Evolutionary conservation across 2,888 invertebrate genomes (phyloP).

Genomic region (Netelia melanura): DNA sequence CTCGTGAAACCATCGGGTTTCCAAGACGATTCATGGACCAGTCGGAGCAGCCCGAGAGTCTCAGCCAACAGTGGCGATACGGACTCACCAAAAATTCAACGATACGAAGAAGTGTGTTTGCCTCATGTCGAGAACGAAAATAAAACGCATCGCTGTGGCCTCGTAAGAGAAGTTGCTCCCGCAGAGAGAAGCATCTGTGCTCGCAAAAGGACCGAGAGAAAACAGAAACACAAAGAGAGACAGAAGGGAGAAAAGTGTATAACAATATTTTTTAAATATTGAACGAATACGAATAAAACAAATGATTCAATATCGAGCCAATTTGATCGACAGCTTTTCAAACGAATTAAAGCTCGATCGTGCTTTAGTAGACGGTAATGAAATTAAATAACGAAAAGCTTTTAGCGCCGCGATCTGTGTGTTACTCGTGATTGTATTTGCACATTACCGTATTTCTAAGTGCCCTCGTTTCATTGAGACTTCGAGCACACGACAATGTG

Average conservation of each 20-base stretch:
- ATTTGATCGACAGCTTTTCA: constrained; percentile 19
- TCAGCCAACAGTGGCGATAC: constrained; percentile 26
- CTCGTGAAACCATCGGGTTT: constrained; percentile 41
- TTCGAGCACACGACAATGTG: constrained; percentile 30
- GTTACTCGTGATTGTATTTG: constrained; percentile 24
- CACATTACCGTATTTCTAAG: constrained; percentile 25
- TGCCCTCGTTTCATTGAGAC: constrained; percentile 18
- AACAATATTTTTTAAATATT: not conserved
- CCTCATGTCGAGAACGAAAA: constrained; percentile 59
- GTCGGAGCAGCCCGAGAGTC: constrained; percentile 24
- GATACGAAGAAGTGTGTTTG: not conserved
- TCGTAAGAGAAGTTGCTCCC: constrained; percentile 59
- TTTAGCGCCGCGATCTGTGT: not conserved
- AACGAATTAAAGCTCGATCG: constrained; percentile 15
- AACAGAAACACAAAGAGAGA: constrained; percentile 16
- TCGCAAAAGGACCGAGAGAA: constrained; percentile 22
- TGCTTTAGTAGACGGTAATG: not conserved
- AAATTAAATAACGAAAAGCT: constrained; percentile 27
- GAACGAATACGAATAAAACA: constrained; percentile 29
- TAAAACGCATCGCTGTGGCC: constrained; percentile 57
- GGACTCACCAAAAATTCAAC: constrained; percentile 21
- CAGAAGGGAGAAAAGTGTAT: not conserved
- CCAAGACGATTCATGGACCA: constrained; percentile 30
- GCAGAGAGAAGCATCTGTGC: constrained; percentile 64
- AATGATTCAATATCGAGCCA: constrained; percentile 22